phyloP scores from a whole-genome alignment of 2,888 invertebrate species.

The Prostheceraeus crozeri region DNA sequence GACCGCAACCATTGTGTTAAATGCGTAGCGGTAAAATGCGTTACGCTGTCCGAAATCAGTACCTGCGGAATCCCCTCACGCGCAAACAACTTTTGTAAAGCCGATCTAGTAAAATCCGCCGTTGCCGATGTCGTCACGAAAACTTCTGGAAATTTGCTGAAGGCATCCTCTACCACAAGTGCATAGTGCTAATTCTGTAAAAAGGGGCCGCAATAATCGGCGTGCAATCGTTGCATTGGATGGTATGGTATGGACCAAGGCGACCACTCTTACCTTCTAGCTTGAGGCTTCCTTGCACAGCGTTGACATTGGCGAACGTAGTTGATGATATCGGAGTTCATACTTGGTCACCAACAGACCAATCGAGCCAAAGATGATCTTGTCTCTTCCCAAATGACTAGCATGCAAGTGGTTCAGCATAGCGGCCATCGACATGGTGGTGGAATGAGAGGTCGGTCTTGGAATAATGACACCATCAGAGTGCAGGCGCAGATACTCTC shows the following conservation, averaged over 20 bases:
- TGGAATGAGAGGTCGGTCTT: too few relatives aligned
- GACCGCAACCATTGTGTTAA: conserved; percentile 1
- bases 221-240: conserved; percentile 18
- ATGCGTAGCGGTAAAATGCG: conserved; percentile 9
- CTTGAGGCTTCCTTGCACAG: conserved; percentile 2
- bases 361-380: conserved; percentile 17
- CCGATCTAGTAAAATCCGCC: not conserved
- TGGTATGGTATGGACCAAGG: conserved; percentile 11
- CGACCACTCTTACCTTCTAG: not conserved
- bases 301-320: not conserved
- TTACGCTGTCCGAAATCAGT: not conserved
- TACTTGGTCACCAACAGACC: conserved; percentile 12
- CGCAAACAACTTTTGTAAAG: conserved; percentile 20
- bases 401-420: too few relatives aligned
- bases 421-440: too few relatives aligned
- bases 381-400: too few relatives aligned
- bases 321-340: conserved; percentile 1
- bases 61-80: not conserved
- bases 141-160: conserved; percentile 9
- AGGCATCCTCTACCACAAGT: conserved; percentile 13
- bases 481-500: too few relatives aligned
- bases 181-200: conserved; percentile 1
- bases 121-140: conserved; percentile 17
- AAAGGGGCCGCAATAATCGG: not conserved
- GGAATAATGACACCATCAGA: too few relatives aligned